Evolutionary conservation across 2,113 vertebrate species (phyloP).

Genomic region (Pao palembangensis): DNA sequence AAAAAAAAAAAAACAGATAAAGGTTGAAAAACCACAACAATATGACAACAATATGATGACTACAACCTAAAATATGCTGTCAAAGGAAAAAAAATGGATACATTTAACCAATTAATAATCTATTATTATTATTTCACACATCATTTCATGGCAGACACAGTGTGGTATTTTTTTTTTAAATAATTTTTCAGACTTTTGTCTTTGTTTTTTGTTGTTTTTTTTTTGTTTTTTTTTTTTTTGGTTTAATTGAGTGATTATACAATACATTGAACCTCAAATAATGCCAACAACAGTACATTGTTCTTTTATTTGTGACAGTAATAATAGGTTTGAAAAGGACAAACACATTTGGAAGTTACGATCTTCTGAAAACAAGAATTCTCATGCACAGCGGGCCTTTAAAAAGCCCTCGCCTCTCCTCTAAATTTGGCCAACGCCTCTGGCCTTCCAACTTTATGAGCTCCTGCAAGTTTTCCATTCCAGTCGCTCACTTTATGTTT

Average conservation of each 20-base stretch:
- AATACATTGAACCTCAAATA: no score
- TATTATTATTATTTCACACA: no score
- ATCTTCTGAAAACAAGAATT: constrained; percentile 36
- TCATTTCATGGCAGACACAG: no score
- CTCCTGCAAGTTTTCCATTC: constrained; percentile 48
- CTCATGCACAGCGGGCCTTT: constrained; percentile 39
- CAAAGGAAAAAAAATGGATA: no score
- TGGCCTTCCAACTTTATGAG: constrained; percentile 51
- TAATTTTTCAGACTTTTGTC: background rate
- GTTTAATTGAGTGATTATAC: background rate
- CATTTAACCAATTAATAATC: no score
- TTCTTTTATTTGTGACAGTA: no score
- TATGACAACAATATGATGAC: no score
- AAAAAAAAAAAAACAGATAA: no score
- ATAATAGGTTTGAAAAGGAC: constrained; percentile 31
- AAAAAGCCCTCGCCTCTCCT: constrained; percentile 37
- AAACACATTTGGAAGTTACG: constrained; percentile 37
- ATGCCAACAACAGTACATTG: no score
- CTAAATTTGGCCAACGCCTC: constrained; percentile 31
- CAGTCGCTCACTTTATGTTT: constrained; percentile 38
- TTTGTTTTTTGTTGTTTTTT: background rate
- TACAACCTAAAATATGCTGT: no score
- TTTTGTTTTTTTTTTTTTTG: background rate
- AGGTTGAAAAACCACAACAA: no score
- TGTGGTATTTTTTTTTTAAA: background rate